Conservation (phyloP, 2,113 vertebrate species). For the Falcunculus frontatus region DNA sequence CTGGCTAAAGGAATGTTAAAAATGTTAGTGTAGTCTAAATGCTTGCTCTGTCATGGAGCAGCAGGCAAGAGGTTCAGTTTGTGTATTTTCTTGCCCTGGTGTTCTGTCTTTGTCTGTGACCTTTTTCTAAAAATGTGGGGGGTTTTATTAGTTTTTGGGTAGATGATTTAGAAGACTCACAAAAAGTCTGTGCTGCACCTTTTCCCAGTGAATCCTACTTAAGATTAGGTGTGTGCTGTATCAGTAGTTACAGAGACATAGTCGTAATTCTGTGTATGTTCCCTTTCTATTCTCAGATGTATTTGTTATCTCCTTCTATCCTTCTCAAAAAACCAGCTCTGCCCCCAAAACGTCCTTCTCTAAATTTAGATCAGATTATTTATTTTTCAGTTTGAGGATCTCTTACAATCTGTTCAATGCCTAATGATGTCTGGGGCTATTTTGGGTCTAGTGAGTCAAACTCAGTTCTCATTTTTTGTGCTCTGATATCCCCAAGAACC, state of each 20-base stretch:
- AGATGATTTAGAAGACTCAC: neutral
- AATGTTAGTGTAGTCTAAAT: neutral
- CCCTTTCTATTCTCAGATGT: neutral
- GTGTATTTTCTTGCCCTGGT: neutral
- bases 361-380: slow-evolving; percentile 20
- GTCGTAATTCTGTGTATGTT: neutral
- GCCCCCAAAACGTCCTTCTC: neutral
- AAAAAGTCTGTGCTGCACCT: neutral
- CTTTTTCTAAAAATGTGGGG: neutral
- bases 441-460: slow-evolving; percentile 20
- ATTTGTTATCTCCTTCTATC: neutral
- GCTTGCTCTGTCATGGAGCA: neutral
- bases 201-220: neutral
- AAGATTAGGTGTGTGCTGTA: neutral
- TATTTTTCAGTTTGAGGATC: slow-evolving; percentile 9
- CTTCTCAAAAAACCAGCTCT: neutral
- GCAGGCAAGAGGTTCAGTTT: neutral
- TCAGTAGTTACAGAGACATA: neutral
- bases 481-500: neutral
- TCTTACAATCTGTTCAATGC: neutral
- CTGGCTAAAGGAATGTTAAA: neutral
- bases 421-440: neutral
- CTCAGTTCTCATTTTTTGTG: neutral
- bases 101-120: neutral
- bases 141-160: neutral